phyloP scores from a whole-genome alignment of 2,113 vertebrate genomes.

The Setophaga kirtlandii region DNA sequence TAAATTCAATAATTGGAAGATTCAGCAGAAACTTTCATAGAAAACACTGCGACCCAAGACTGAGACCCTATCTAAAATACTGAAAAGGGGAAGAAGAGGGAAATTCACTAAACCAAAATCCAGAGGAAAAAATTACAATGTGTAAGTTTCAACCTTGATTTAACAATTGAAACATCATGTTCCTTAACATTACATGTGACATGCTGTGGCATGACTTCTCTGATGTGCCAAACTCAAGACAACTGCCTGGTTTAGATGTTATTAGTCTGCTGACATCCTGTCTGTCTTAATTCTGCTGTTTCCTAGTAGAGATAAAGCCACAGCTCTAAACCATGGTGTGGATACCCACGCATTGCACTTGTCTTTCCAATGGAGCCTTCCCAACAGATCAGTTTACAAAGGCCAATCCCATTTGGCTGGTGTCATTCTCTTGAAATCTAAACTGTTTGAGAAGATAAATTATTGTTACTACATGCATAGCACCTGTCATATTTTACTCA shows the following conservation, averaged over 20 bases:
- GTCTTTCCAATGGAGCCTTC: neutral
- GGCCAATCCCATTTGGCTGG: neutral
- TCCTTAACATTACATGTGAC: neutral
- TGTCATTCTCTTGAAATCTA: neutral
- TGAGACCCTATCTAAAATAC: neutral
- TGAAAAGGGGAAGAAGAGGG: neutral
- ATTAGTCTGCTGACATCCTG: neutral
- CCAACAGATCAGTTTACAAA: neutral
- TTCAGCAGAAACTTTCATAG: neutral
- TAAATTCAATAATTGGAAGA: neutral
- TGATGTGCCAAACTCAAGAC: neutral
- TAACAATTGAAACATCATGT: neutral
- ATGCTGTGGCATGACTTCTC: neutral
- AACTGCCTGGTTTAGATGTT: neutral
- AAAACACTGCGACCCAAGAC: neutral
- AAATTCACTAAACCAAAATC: neutral
- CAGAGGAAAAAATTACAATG: neutral
- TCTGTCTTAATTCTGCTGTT: neutral
- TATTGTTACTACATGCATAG: neutral
- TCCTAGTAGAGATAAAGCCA: neutral
- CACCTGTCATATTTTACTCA: neutral
- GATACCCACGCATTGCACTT: neutral
- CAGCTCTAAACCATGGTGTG: neutral
- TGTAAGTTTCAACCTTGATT: neutral
- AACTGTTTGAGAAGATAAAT: constrained; percentile 11